These are phyloP conservation scores for Yoshiicerus persimilis DNA, from an alignment of 1,140 invertebrate genomes.

Conservation along the genomic window DNA sequence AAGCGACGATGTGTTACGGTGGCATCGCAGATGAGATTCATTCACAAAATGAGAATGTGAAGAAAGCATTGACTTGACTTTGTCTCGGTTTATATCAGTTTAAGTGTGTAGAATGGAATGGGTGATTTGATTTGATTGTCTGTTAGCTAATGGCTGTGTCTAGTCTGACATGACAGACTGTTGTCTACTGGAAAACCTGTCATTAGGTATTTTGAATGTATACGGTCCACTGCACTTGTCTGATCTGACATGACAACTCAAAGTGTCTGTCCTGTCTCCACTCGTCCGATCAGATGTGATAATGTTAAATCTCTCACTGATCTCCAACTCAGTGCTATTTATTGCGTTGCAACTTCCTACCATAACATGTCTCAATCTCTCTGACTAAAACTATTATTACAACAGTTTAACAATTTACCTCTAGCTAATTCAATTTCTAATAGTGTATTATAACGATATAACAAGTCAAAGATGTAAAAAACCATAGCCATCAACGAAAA, in stretches of 20 bases:
- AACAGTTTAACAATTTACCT: background rate
- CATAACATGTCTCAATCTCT: background rate
- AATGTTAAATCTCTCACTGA: background rate
- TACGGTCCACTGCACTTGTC: background rate
- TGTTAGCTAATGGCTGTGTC: background rate
- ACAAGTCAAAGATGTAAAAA: background rate
- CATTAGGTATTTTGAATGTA: background rate
- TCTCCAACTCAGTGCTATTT: background rate
- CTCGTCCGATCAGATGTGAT: background rate
- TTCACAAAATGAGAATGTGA: background rate
- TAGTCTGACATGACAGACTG: background rate
- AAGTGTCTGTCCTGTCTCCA: background rate
- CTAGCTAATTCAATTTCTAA: background rate
- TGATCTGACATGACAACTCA: background rate
- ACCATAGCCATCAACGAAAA: background rate
- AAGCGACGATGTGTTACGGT: no score
- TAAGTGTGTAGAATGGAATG: background rate
- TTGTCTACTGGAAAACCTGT: background rate
- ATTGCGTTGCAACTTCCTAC: no score
- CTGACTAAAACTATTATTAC: background rate
- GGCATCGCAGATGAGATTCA: background rate
- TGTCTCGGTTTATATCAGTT: background rate
- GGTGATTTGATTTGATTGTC: slow-evolving; percentile 9
- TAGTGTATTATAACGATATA: background rate
- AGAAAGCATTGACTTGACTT: background rate